Conservation (phyloP, 2,113 vertebrate species). For the Eulemur rufifrons region DNA sequence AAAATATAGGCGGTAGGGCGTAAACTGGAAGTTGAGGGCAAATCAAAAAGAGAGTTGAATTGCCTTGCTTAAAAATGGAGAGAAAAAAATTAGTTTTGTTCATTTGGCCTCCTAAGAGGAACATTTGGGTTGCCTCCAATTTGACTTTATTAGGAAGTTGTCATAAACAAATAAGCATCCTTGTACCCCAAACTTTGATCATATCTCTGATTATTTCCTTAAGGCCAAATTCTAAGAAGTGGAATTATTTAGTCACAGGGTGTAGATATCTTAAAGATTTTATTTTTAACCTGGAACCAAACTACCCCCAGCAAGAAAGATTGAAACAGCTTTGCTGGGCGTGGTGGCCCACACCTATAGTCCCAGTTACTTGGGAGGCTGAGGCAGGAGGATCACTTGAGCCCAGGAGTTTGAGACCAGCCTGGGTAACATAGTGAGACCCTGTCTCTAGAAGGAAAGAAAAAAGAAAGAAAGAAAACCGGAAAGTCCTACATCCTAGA, state of each 20-base stretch:
- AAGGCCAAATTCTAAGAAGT: slow-evolving; percentile 15
- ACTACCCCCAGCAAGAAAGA: neutral
- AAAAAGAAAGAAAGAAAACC: neutral
- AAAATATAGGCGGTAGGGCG: neutral
- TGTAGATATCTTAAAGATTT: neutral
- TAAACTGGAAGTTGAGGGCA: neutral
- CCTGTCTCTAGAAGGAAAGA: too few species aligned
- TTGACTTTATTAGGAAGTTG: neutral
- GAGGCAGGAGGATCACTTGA: too few species aligned
- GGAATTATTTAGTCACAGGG: neutral
- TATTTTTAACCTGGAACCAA: neutral
- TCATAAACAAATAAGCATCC: neutral
- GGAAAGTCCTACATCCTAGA: neutral
- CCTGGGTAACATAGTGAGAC: too few species aligned
- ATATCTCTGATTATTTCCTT: slow-evolving; percentile 36
- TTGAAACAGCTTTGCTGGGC: neutral
- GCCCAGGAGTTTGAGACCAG: too few species aligned
- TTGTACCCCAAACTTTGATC: neutral
- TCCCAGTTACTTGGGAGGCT: too few species aligned
- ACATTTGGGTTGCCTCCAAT: neutral
- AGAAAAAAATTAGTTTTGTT: slow-evolving; percentile 30
- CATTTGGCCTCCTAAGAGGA: neutral
- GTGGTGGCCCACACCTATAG: too few species aligned
- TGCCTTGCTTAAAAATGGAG: slow-evolving; percentile 20
- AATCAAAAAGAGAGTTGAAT: slow-evolving; percentile 16